Conservation (phyloP, 2,797 vertebrate species). For the Lepus oiostolus region DNA sequence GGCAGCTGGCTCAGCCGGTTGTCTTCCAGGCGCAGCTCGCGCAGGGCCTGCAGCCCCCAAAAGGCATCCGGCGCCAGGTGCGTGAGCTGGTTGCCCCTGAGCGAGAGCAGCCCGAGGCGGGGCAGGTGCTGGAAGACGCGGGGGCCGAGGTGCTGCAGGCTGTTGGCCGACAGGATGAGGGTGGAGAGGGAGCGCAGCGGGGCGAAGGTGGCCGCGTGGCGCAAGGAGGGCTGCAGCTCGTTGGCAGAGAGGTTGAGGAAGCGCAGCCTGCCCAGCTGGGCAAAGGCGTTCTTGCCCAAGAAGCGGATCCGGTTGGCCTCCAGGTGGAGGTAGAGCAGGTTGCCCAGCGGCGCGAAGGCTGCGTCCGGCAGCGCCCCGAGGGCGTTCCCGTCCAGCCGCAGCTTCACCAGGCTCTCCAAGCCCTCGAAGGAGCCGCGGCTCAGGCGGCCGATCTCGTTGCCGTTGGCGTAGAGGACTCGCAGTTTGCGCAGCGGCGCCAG, state of each 20-base stretch:
- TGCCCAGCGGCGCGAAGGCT: slow-evolving; percentile 92
- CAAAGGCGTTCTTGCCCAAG: slow-evolving; percentile 94
- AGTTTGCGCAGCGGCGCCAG: slow-evolving; percentile 92
- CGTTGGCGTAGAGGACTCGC: slow-evolving; percentile 94
- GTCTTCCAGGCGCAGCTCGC: slow-evolving; percentile 93
- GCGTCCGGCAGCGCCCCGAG: slow-evolving; percentile 93
- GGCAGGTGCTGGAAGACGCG: slow-evolving; percentile 94
- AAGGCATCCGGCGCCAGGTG: slow-evolving; percentile 91
- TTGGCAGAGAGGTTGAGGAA: slow-evolving; percentile 96
- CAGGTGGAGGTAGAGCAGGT: slow-evolving; percentile 95
- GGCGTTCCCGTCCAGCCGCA: slow-evolving; percentile 94
- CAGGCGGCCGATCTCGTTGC: slow-evolving; percentile 92
- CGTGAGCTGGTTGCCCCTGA: slow-evolving; percentile 93
- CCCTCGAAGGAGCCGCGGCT: slow-evolving; percentile 90
- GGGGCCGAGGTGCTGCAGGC: slow-evolving; percentile 90
- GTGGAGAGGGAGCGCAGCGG: slow-evolving; percentile 92
- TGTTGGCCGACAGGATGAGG: slow-evolving; percentile 94
- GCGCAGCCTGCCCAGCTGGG: slow-evolving; percentile 93
- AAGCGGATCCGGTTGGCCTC: slow-evolving; percentile 95
- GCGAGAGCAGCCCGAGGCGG: slow-evolving; percentile 92
- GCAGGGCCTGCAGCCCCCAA: slow-evolving; percentile 91
- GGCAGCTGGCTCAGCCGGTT: slow-evolving; percentile 94
- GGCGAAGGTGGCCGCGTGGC: slow-evolving; percentile 91
- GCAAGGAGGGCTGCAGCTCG: slow-evolving; percentile 91
- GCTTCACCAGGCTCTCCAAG: slow-evolving; percentile 92